Conservation (phyloP, 2,888 invertebrate genomes). For the Orthosia gothica region DNA sequence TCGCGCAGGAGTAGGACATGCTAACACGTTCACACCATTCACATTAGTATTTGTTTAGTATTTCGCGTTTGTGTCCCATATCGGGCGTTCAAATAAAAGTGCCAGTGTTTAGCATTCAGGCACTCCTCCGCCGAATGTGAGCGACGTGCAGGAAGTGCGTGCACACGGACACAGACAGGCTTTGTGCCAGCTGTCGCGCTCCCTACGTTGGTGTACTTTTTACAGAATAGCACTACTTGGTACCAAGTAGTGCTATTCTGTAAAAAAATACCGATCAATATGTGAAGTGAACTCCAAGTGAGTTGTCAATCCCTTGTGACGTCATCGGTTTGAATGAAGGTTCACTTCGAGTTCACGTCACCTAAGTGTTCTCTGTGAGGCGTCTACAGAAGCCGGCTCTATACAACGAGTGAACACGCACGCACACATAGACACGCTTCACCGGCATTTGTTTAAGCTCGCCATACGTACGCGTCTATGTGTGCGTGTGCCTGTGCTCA, state of each 20-base stretch:
- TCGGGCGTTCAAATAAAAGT: constrained; percentile 34
- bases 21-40: constrained; percentile 24
- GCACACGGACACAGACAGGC: background rate
- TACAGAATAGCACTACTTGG: no score
- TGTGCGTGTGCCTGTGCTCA: background rate
- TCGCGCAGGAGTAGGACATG: background rate
- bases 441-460: background rate
- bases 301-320: no score
- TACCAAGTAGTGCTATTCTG: no score
- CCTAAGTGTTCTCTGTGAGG: no score
- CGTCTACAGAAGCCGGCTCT: constrained; percentile 8
- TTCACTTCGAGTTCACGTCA: no score
- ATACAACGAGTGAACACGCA: no score
- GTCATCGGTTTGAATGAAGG: no score
- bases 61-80: constrained; percentile 22
- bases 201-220: background rate
- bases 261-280: no score
- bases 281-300: no score
- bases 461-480: background rate
- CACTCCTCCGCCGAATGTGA: constrained; percentile 40
- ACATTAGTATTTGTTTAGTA: constrained; percentile 19
- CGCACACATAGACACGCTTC: background rate
- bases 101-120: constrained; percentile 43
- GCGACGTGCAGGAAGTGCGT: constrained; percentile 46
- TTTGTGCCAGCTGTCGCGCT: constrained; percentile 35